phyloP scores from a whole-genome alignment of 2,113 vertebrate species.

The Cyanistes caeruleus region DNA sequence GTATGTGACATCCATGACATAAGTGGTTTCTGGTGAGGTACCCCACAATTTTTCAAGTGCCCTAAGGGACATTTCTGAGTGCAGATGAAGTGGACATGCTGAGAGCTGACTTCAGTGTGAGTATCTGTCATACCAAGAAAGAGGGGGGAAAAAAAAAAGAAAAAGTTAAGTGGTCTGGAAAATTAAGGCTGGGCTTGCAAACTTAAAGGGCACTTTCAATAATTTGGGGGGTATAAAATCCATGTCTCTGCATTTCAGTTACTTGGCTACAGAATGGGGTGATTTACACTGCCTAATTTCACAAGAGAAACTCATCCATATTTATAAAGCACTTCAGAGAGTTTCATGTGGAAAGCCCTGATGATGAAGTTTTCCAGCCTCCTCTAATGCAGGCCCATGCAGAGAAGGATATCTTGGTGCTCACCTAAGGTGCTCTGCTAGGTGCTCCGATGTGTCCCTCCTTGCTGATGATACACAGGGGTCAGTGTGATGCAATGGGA shows the following conservation, averaged over 20 bases:
- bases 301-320: background rate
- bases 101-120: background rate
- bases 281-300: background rate
- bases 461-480: background rate
- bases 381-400: background rate
- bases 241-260: background rate
- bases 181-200: background rate
- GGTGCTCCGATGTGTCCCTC: background rate
- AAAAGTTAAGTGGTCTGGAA: background rate
- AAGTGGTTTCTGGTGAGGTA: background rate
- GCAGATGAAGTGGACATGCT: background rate
- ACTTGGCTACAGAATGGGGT: background rate
- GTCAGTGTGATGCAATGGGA: too few relatives aligned
- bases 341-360: background rate
- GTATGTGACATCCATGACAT: background rate
- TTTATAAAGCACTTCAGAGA: background rate
- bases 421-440: background rate
- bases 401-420: background rate
- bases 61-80: background rate
- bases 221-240: background rate
- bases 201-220: background rate
- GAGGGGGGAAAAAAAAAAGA: fast-evolving
- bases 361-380: background rate
- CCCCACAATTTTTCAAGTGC: background rate
- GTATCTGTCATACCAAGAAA: background rate